Evolutionary conservation across 2,113 vertebrate genomes (phyloP).

Genomic region (Festucalex cinctus): DNA sequence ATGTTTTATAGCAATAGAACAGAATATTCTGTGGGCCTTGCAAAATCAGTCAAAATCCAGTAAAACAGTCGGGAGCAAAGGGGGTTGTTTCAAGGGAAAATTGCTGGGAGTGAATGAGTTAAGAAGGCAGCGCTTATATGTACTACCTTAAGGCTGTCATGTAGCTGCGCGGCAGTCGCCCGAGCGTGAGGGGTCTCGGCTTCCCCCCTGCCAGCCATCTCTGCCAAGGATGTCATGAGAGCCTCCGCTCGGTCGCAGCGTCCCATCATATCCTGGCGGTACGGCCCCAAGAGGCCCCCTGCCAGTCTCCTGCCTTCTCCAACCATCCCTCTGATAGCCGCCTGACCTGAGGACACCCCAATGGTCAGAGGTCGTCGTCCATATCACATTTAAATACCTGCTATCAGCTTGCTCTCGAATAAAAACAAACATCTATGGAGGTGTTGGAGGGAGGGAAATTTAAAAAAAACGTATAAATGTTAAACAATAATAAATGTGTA

Average conservation of each 20-base stretch:
- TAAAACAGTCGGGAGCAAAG: no score
- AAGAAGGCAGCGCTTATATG: not conserved
- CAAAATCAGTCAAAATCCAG: no score
- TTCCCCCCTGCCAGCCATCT: constrained; percentile 87
- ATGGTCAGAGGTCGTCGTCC: constrained; percentile 3
- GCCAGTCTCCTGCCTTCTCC: constrained; percentile 91
- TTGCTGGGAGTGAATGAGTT: no score
- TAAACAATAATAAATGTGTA: no score
- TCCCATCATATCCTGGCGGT: constrained; percentile 89
- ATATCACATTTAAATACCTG: not conserved
- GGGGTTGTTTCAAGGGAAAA: no score
- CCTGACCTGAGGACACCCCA: constrained; percentile 79
- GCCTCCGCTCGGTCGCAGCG: constrained; percentile 90
- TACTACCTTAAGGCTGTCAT: constrained; percentile 90
- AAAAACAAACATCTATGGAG: not conserved
- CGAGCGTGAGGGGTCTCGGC: constrained; percentile 88
- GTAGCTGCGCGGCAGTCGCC: constrained; percentile 85
- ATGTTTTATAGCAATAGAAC: no score
- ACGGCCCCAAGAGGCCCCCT: constrained; percentile 88
- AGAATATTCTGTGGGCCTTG: no score
- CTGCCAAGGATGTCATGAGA: constrained; percentile 84
- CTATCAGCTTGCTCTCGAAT: not conserved
- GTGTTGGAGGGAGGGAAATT: not conserved
- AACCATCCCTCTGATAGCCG: constrained; percentile 92
- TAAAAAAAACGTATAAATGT: no score